A percentile compares a stretch with the other conserved stretches of the same genome.
Evolutionary conservation across 2,888 invertebrate species (phyloP).

Genomic region (Eupithecia vulgata): DNA sequence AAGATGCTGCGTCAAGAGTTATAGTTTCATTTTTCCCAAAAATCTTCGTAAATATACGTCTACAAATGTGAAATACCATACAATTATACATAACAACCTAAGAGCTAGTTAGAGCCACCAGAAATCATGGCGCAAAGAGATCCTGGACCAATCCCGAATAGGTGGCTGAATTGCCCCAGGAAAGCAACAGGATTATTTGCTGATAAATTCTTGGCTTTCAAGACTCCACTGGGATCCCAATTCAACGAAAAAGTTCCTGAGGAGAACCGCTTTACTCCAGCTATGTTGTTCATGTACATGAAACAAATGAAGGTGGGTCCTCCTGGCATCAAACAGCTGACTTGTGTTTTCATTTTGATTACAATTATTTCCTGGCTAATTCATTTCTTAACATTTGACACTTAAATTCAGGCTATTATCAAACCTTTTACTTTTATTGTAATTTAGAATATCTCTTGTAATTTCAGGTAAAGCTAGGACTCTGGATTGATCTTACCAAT

Average conservation of each 20-base stretch:
- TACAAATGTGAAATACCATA: conserved; percentile 40
- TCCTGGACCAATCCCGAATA: conserved; percentile 89
- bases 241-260: conserved; percentile 94
- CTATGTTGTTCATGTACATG: conserved; percentile 93
- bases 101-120: conserved; percentile 35
- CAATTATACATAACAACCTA: conserved; percentile 36
- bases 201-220: conserved; percentile 95
- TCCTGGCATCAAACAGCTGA: conserved; percentile 40
- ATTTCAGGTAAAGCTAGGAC: conserved; percentile 90
- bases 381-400: no score
- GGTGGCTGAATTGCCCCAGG: conserved; percentile 95
- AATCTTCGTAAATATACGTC: conserved; percentile 18
- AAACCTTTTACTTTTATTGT: neutral
- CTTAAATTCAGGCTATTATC: neutral
- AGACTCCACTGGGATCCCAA: conserved; percentile 93
- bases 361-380: neutral
- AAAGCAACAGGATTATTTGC: conserved; percentile 89
- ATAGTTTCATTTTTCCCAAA: conserved; percentile 35
- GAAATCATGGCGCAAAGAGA: conserved; percentile 69
- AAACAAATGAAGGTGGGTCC: conserved; percentile 88
- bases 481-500: conserved; percentile 99
- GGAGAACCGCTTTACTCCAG: conserved; percentile 92
- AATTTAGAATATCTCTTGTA: no score
- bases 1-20: conserved; percentile 46
- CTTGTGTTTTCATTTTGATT: conserved; percentile 44